Evolutionary conservation across 2,888 invertebrate genomes (phyloP), one percentile per base, ranked within the genome.

Genomic region (Temnothorax unifasciatus): DNA sequence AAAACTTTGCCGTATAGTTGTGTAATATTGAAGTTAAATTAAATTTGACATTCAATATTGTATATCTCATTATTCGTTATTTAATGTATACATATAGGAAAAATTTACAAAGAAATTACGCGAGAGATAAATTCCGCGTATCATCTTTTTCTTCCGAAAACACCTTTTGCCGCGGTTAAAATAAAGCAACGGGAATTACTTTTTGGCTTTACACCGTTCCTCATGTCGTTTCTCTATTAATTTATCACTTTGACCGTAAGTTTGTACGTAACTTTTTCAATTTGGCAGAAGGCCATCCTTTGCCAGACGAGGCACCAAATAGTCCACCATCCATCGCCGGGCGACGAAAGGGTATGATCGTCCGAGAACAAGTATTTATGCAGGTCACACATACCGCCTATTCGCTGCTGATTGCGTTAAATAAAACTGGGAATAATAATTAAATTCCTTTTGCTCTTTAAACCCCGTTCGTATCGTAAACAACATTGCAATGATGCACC

Each of bases 181-280:
- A 81, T 59, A 61, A 81, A 69, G 69, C 69, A 59, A 47, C 34
- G 34, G 47, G 59, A 79, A 81, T 81, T 81, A 71, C 59, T 61
- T 71, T 59, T 71, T 50, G 41, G n/a, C 54, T 8, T 34, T 8
- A 29, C 50, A n/a, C 47, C 59, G 38, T 61, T 41, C 9, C 44
- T 18, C 71, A 9, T 29, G 29, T 21, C 71, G 50, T 81, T 81
- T 81, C 47, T 61, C 59, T 81, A 79, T 79, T 79, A 81, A 71
- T 81, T 50, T 81, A 81, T 81, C 79, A 81, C 71, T 71, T 50
- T 25, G 79, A 47, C 47, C 79, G 47, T 81, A 71, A 71, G 79
- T 81, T 71, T 47, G 47, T 59, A 59, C 38, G 71, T 79, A 79
- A 79, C 79, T 79, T 79, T 81, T 81, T 61, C 71, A 81, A 81